phyloP scores from a whole-genome alignment of 2,888 invertebrate genomes.

The Nymphalis polychloros region DNA sequence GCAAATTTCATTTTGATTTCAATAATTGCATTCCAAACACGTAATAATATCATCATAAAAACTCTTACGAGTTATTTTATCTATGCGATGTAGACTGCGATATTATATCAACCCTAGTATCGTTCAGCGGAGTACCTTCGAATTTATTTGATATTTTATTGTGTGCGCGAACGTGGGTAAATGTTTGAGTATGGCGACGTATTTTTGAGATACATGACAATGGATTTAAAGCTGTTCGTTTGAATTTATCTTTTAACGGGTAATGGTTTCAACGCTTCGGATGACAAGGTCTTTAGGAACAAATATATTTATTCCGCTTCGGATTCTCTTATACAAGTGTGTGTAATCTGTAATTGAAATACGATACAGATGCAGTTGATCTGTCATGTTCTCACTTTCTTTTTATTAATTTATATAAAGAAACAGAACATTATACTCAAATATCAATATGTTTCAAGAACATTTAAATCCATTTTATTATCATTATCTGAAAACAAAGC shows the following conservation, averaged over 20 bases:
- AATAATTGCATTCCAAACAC: slow-evolving; percentile 62
- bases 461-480: background rate
- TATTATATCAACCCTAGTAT: slow-evolving; percentile 37
- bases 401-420: too few relatives aligned
- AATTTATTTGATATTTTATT: slow-evolving; percentile 45
- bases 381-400: background rate
- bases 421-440: too few relatives aligned
- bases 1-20: slow-evolving; percentile 63
- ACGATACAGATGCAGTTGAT: background rate
- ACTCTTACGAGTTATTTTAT: slow-evolving; percentile 41
- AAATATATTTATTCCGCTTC: slow-evolving; percentile 10
- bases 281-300: slow-evolving; percentile 9
- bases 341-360: background rate
- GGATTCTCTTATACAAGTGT: slow-evolving; percentile 2
- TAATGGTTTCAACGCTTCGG: slow-evolving; percentile 18
- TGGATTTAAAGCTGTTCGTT: slow-evolving; percentile 27
- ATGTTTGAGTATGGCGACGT: slow-evolving; percentile 48
- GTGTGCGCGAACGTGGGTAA: slow-evolving; percentile 48
- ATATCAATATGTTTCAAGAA: background rate
- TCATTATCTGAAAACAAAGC: slow-evolving; percentile 12
- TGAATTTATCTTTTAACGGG: slow-evolving; percentile 24
- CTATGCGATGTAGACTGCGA: slow-evolving; percentile 25
- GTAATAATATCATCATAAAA: slow-evolving; percentile 51
- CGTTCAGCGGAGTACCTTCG: slow-evolving; percentile 40
- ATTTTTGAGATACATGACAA: slow-evolving; percentile 32